These are phyloP conservation scores for Drosophila seguyi DNA, from an alignment of 1,140 invertebrate species.

Conservation along the genomic window DNA sequence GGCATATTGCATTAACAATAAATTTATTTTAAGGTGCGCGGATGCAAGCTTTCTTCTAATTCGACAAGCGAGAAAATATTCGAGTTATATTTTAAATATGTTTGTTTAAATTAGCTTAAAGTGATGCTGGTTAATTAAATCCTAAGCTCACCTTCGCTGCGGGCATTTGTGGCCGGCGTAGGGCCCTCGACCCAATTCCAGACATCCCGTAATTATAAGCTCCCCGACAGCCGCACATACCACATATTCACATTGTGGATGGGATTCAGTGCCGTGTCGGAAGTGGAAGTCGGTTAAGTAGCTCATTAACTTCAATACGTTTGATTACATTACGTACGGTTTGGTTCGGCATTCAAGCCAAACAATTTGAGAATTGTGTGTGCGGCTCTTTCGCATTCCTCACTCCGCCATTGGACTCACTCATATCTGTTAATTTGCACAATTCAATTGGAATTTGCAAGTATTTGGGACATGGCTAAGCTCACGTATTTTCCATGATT, in stretches of 20 bases:
- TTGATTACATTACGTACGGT: conserved; percentile 57
- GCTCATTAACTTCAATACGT: conserved; percentile 69
- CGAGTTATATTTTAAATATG: background rate
- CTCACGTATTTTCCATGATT: conserved; percentile 50
- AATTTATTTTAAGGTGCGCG: too few species aligned
- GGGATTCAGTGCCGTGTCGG: conserved; percentile 17
- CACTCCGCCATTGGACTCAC: too few species aligned
- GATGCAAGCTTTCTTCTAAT: too few species aligned
- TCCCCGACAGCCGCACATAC: conserved; percentile 13
- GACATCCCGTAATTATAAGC: conserved; percentile 34
- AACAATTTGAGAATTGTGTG: conserved; percentile 51
- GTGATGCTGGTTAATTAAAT: conserved; percentile 6
- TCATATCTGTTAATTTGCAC: conserved; percentile 32
- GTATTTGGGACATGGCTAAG: conserved; percentile 39
- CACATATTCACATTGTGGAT: conserved; percentile 24
- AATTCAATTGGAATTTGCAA: conserved; percentile 44
- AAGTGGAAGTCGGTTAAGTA: conserved; percentile 71
- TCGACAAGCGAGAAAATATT: too few species aligned
- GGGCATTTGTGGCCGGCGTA: conserved; percentile 47
- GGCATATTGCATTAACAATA: too few species aligned
- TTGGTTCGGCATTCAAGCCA: conserved; percentile 38
- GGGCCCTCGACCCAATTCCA: conserved; percentile 69
- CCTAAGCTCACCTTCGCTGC: conserved; percentile 14
- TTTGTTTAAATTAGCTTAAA: conserved; percentile 2
- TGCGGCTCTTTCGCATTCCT: background rate